Evolutionary conservation across 2,888 invertebrate genomes (phyloP).

Genomic region (Leptopterna dolabrata): DNA sequence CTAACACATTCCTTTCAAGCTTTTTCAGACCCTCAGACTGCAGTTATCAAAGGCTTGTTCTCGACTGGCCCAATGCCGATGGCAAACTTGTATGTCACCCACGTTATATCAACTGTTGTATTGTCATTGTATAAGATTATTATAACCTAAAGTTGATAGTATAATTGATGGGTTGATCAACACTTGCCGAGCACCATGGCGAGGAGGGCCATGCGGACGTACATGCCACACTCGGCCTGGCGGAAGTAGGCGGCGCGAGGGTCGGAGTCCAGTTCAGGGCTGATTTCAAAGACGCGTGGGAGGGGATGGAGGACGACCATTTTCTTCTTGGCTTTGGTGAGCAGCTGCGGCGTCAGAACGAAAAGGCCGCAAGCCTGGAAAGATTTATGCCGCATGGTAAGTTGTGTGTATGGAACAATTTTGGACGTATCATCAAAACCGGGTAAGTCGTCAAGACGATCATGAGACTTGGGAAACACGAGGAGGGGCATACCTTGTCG

Average conservation of each 20-base stretch:
- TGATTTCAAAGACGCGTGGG: constrained; percentile 94
- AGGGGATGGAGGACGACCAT: constrained; percentile 98
- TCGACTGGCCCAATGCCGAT: no score
- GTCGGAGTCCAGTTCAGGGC: constrained; percentile 93
- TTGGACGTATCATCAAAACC: no score
- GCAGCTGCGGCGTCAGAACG: constrained; percentile 92
- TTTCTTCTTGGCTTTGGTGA: constrained; percentile 92
- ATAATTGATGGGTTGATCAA: background rate
- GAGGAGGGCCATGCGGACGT: constrained; percentile 96
- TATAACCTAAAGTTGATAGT: no score
- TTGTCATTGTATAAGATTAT: no score
- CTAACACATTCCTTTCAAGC: no score
- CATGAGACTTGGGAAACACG: no score
- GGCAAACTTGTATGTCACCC: no score
- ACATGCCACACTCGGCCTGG: constrained; percentile 98
- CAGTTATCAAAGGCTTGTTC: no score
- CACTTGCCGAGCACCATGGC: constrained; percentile 83
- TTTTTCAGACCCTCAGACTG: no score
- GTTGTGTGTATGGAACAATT: no score
- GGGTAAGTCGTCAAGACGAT: background rate
- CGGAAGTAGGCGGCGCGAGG: constrained; percentile 98
- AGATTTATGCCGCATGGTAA: no score
- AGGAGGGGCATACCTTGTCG: constrained; percentile 74
- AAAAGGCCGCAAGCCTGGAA: constrained; percentile 83
- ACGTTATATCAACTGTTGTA: no score